A percentile compares a stretch with the other conserved stretches of the same genome.
Evolutionary conservation across 2,113 vertebrate genomes (phyloP).

Genomic region (Barnardius zonarius): DNA sequence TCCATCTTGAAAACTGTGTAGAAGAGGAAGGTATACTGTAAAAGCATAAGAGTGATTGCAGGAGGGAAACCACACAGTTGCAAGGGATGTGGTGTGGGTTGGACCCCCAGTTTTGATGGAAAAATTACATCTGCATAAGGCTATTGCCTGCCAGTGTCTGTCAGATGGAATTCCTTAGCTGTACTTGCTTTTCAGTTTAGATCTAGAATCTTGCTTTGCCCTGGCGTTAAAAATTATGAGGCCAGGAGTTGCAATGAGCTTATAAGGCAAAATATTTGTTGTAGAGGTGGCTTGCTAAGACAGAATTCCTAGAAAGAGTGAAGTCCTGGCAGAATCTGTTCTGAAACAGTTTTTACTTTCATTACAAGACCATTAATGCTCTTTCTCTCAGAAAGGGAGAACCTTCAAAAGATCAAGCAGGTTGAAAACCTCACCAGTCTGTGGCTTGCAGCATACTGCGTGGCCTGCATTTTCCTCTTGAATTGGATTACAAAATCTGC

Average conservation of each 20-base stretch:
- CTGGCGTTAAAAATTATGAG: background rate
- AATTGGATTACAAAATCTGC: background rate
- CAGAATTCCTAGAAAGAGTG: background rate
- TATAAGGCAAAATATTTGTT: background rate
- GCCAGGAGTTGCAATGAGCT: background rate
- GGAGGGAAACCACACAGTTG: background rate
- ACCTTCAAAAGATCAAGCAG: background rate
- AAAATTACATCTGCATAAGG: background rate
- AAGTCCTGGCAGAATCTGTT: background rate
- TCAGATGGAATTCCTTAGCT: background rate
- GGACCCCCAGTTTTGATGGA: background rate
- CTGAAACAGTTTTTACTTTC: background rate
- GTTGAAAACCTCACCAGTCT: background rate
- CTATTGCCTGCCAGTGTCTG: background rate
- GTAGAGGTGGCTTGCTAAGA: background rate
- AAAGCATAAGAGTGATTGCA: background rate
- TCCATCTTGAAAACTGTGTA: background rate
- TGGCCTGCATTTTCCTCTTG: background rate
- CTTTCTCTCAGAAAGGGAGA: background rate
- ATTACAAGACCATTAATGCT: background rate
- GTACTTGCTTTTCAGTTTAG: background rate
- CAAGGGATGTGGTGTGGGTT: background rate
- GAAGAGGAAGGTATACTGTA: background rate
- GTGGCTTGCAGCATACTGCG: background rate
- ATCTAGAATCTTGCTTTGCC: background rate